Conservation (phyloP, 2,113 vertebrate species). For the Sphyrna mokarran region DNA sequence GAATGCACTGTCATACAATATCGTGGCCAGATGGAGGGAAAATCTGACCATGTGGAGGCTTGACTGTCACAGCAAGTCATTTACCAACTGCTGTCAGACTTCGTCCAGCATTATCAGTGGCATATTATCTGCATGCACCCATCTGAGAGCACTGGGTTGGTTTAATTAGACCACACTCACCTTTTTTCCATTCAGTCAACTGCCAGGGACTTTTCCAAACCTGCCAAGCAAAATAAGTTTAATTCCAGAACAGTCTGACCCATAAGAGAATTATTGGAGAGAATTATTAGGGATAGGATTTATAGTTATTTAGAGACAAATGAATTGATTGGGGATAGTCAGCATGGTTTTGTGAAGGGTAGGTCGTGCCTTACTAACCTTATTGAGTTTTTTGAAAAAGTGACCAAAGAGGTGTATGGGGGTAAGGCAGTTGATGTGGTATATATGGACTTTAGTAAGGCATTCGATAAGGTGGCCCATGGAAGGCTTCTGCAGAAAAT, state of each 20-base stretch:
- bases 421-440: no score
- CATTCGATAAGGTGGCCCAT: no score
- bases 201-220: slow-evolving; percentile 70
- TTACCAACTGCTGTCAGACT: slow-evolving; percentile 58
- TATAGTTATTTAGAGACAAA: no score
- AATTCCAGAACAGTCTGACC: slow-evolving; percentile 67
- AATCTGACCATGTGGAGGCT: slow-evolving; percentile 43
- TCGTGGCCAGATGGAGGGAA: slow-evolving; percentile 35
- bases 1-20: slow-evolving; percentile 42
- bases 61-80: slow-evolving; percentile 54
- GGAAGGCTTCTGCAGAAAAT: no score
- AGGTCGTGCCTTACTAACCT: no score
- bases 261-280: no score
- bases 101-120: slow-evolving; percentile 69
- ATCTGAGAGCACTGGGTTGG: slow-evolving; percentile 67
- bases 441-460: no score
- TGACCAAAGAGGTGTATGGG: no score
- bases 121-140: slow-evolving; percentile 67
- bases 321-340: no score
- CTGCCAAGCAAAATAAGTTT: slow-evolving; percentile 65
- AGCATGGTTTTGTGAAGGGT: no score
- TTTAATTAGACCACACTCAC: slow-evolving; percentile 66
- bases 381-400: no score
- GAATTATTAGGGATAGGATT: no score
- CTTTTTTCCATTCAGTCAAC: slow-evolving; percentile 63